Conservation (phyloP, 2,113 vertebrate species). For the Ondatra zibethicus region DNA sequence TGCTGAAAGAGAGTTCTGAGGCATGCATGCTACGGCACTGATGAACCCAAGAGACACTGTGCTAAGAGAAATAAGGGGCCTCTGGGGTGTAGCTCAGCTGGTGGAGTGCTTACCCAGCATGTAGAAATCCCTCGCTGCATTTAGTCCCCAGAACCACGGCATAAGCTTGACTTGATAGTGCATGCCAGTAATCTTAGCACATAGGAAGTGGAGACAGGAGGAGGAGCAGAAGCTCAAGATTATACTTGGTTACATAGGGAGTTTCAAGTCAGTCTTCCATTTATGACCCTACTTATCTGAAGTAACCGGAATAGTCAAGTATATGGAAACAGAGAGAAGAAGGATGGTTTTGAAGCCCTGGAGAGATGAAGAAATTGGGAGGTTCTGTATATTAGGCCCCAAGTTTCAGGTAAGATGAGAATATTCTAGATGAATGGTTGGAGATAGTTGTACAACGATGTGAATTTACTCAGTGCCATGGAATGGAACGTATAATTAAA, state of each 20-base stretch:
- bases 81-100: not conserved
- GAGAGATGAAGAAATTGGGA: not conserved
- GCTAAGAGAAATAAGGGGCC: not conserved
- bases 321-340: not conserved
- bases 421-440: not conserved
- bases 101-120: not conserved
- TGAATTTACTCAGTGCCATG: not conserved
- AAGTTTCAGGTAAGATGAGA: not conserved
- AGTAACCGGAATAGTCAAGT: not conserved
- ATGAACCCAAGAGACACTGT: not conserved
- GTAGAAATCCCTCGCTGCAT: not conserved
- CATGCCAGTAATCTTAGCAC: not conserved
- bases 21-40: not conserved
- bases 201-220: not conserved
- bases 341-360: not conserved
- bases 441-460: not conserved
- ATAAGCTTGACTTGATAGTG: not conserved
- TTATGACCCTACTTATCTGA: not conserved
- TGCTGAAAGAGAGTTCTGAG: not conserved
- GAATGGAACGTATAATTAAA: not conserved
- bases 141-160: not conserved
- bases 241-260: not conserved
- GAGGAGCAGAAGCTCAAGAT: not conserved
- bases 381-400: not conserved
- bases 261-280: not conserved